phyloP scores from a whole-genome alignment of 2,888 invertebrate species.

The Panopea generosa region DNA sequence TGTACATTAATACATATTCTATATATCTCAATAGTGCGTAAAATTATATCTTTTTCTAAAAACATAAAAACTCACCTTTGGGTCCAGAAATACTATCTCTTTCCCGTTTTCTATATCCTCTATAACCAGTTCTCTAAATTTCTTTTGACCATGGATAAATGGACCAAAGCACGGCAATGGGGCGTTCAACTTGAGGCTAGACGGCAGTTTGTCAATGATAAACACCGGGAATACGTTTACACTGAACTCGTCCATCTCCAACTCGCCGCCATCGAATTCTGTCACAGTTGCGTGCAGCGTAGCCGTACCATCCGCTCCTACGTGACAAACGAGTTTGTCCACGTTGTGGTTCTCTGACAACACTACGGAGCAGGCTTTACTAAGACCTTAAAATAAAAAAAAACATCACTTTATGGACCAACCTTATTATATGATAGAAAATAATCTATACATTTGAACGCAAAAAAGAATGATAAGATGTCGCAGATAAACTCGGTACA shows the following conservation, averaged over 20 bases:
- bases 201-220: conserved; percentile 57
- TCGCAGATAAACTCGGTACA: no score
- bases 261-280: conserved; percentile 45
- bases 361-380: conserved; percentile 42
- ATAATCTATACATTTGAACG: no score
- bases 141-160: conserved; percentile 57
- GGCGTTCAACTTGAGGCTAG: conserved; percentile 58
- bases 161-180: conserved; percentile 65
- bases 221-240: conserved; percentile 65
- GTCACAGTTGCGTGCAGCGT: conserved; percentile 44
- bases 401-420: no score
- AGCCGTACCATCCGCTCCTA: conserved; percentile 57
- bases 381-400: conserved; percentile 32
- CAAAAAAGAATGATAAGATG: no score
- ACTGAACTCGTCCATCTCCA: conserved; percentile 40
- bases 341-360: conserved; percentile 56
- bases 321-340: conserved; percentile 44
- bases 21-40: no score
- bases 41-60: no score
- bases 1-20: no score
- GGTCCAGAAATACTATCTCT: conserved; percentile 60
- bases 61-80: conserved; percentile 41
- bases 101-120: conserved; percentile 60
- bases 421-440: no score
- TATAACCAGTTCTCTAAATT: conserved; percentile 49